These are phyloP conservation scores for Tipula lateralis DNA, from an alignment of 2,888 invertebrate species.

Conservation along the genomic window DNA sequence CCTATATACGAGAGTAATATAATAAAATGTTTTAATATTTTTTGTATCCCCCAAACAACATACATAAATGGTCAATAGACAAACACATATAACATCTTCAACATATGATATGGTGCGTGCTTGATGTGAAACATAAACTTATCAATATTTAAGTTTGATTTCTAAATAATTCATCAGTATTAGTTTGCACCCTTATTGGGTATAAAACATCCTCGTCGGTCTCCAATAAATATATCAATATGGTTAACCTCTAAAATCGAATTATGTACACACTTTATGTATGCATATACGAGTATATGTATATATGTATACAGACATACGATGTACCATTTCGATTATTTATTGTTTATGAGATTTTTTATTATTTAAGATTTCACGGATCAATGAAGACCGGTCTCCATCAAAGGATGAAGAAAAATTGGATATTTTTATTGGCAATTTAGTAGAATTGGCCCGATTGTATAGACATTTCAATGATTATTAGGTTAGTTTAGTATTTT, in stretches of 20 bases:
- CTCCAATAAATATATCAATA: not conserved
- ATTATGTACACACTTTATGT: not conserved
- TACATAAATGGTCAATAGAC: not conserved
- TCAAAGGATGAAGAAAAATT: not conserved
- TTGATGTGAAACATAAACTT: not conserved
- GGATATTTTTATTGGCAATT: not conserved
- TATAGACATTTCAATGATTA: not conserved
- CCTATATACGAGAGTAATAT: too few species aligned
- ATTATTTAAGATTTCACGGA: not conserved
- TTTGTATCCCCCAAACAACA: not conserved
- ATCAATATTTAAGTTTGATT: constrained; percentile 11
- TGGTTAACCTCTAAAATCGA: not conserved
- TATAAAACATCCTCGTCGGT: not conserved
- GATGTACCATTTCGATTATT: not conserved
- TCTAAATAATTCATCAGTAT: not conserved
- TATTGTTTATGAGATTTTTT: not conserved
- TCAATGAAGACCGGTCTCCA: not conserved
- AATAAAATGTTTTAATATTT: not conserved
- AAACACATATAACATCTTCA: not conserved
- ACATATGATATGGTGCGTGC: not conserved
- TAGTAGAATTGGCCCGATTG: not conserved
- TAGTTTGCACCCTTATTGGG: not conserved
- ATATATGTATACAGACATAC: not conserved
- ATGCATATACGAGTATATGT: not conserved
- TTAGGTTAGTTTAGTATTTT: not conserved